Base-by-base conservation (phyloP, 2,113 vertebrate genomes). In the Chaetops frenatus region DNA sequence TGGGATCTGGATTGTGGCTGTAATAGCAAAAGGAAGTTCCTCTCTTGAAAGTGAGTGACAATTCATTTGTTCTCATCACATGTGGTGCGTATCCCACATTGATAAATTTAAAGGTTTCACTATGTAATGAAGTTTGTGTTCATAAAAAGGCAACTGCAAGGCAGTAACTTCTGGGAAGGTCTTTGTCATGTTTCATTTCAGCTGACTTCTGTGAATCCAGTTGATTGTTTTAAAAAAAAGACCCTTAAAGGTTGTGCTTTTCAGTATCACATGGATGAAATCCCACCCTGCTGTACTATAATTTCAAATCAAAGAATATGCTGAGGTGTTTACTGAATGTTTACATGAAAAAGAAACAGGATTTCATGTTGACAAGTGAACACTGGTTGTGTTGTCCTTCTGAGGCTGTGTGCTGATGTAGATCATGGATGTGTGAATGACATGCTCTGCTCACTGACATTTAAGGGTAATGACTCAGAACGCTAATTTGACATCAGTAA, bases 401-500 rank as follows among this genome's bases (percentile, higher is more conserved):
- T 66, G 86, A 76, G 67, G 42, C 60, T 80, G 15, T 54, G 11
- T 88, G 69, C 77, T 66, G 72, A 7, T 70, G 22, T 25, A 9
- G 36, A 65, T 82, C 24, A 19, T 73, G 65, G 72, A 38, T 74
- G 42, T 73, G 77, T 73, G 89, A 91, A 47, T 61, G 84, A 78
- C 60, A 19, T 20, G 25, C 67, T 93, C 71, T 83, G 72, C 80
- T 92, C 38, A 12, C 67, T 94, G 88, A 66, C 80, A 72, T 83
- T 67, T 93, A 33, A 65, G 88, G 42, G 64, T 88, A 83, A 82
- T 83, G 92, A 88, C 72, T 95, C 82, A 83, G 62, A 78, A 64
- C 71, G 11, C 71, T 89, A 86, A 94, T 84, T 94, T 96, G 86
- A 90, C 72, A 71, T 86, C 65, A 74, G 35, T 90, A 88, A 60